Evolutionary conservation across 2,797 vertebrate genomes (phyloP), one percentile per base, ranked within the genome.

Genomic region (Etheostoma perlongum): DNA sequence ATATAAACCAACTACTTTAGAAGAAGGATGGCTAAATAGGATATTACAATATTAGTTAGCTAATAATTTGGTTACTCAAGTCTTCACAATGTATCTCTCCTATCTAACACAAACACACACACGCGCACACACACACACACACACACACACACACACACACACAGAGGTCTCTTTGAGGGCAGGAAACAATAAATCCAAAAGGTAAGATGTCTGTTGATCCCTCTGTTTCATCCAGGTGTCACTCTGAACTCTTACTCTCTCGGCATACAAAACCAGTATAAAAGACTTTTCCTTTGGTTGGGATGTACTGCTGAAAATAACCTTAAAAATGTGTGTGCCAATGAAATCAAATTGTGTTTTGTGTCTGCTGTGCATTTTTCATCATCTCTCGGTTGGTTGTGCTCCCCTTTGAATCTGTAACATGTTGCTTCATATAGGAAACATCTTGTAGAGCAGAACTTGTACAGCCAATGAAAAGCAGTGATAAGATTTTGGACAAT

Each of bases 181-280:
- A 1, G 33, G 40, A 10, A 52, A 57, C n/a, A 67, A 55, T 57
- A 54, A 76, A 76, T 62, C 52, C 23, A 81, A 81, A 86, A 65
- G 75, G 10, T 47, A 62, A 36, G 42, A 27, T 15, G 44, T 64
- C 63, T 47, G n/a, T 23, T 72, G 54, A 67, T 54, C 64, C 16
- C 67, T 23, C n/a, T 59, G 48, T 48, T 61, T 73, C 40, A 65
- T 48, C 27, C 18, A 18, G 4, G n/a, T 61, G 36, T 63, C 36
- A 21, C 54, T 53, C 47, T 60, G 57, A 76, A 72, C 61, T 79
- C 61, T 14, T 18, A 2, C 66, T 60, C 11, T 49, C 30, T 30
- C 5, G 30, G 7, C 27, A 12, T 71, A 14, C 4, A 67, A 36
- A 72, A 60, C 0, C 48, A 21, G 2, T 5, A 18, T 13, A 30